Percentiles rank a stretch among this genome's conserved stretches.
These are phyloP conservation scores for Alaudala cheleensis DNA, from an alignment of 2,113 vertebrate species.

Conservation along the genomic window DNA sequence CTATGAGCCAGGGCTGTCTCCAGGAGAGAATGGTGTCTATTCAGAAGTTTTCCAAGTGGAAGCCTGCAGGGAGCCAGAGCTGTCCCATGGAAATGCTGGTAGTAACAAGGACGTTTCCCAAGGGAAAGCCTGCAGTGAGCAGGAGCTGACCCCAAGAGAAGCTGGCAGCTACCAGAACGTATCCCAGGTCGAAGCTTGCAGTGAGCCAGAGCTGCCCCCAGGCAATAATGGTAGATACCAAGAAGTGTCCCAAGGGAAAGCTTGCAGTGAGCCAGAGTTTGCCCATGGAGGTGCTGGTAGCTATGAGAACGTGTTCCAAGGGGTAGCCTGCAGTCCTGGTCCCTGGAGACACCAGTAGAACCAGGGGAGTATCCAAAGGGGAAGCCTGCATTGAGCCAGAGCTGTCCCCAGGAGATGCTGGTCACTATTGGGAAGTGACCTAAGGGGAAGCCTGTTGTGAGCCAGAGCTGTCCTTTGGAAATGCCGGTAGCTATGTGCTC, in stretches of 20 bases:
- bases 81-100: background rate
- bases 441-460: background rate
- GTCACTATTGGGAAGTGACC: background rate
- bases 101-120: too few relatives aligned
- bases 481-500: background rate
- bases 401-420: background rate
- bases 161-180: background rate
- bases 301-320: background rate
- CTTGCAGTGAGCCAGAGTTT: too few relatives aligned
- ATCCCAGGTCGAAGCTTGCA: background rate
- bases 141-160: too few relatives aligned
- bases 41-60: background rate
- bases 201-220: too few relatives aligned
- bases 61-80: background rate
- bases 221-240: fast-evolving
- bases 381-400: background rate
- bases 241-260: background rate
- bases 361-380: too few relatives aligned
- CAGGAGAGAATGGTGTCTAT: too few relatives aligned
- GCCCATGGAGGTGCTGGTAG: too few relatives aligned
- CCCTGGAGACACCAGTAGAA: too few relatives aligned
- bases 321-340: background rate
- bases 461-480: background rate
- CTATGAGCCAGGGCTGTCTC: background rate
- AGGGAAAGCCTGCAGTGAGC: background rate